Conservation (phyloP, 2,797 vertebrate species). For the Microchirus variegatus region DNA sequence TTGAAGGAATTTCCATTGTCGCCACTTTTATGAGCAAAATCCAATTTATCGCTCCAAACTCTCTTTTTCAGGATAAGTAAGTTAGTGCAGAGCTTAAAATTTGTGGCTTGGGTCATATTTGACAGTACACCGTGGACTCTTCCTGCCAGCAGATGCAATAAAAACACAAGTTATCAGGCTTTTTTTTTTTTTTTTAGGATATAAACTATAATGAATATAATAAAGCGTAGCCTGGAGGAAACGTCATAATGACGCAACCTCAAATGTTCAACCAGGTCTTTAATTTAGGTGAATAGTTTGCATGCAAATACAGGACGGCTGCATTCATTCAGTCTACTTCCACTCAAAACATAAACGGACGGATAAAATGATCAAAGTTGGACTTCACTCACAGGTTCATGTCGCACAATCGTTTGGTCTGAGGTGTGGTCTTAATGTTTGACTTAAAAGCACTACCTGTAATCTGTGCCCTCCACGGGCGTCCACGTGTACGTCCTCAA, state of each 20-base stretch:
- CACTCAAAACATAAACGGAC: not conserved
- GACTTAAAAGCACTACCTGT: conserved; percentile 87
- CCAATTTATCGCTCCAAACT: conserved; percentile 8
- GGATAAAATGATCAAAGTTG: conserved; percentile 14
- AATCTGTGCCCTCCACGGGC: conserved; percentile 94
- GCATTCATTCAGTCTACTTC: not conserved
- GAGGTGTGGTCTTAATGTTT: conserved; percentile 19
- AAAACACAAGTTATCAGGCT: conserved; percentile 49
- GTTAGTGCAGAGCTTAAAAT: conserved; percentile 17
- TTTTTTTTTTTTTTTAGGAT: conserved; percentile 37
- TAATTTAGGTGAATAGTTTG: conserved; percentile 31
- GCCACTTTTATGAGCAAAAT: not conserved
- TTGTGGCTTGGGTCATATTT: too few relatives aligned
- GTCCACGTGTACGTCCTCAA: conserved; percentile 94
- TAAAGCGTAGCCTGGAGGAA: conserved; percentile 51
- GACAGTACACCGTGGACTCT: too few relatives aligned
- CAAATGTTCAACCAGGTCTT: conserved; percentile 47
- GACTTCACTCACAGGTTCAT: conserved; percentile 43
- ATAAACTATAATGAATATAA: conserved; percentile 56
- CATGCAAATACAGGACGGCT: conserved; percentile 23
- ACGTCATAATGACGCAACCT: conserved; percentile 51
- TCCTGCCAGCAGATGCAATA: conserved; percentile 48
- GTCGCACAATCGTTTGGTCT: conserved; percentile 20
- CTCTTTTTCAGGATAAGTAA: conserved; percentile 45
- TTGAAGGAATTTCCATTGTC: not conserved